Evolutionary conservation across 2,888 invertebrate genomes (phyloP).

Genomic region (Nephrotoma guestfalica): DNA sequence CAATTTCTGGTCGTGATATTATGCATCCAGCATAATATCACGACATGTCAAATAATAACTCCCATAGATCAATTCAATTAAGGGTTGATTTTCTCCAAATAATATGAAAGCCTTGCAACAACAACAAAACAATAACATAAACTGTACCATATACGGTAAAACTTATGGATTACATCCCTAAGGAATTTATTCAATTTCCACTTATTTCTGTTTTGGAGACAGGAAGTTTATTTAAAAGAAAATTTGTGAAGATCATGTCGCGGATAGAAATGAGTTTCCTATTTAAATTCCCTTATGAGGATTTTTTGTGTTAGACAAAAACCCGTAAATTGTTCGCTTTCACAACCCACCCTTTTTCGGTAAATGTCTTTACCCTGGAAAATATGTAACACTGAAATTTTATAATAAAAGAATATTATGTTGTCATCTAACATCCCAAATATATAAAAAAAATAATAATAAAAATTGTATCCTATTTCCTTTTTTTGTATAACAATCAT

Average conservation of each 20-base stretch:
- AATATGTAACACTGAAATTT: neutral
- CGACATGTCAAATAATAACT: no score
- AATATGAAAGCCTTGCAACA: no score
- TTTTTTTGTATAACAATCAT: neutral
- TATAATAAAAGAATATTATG: neutral
- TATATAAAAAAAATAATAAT: neutral
- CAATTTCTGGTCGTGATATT: no score
- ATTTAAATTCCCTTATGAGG: neutral
- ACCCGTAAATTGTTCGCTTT: no score
- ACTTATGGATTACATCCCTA: neutral
- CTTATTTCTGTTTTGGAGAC: neutral
- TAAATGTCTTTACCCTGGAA: neutral
- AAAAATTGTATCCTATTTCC: neutral
- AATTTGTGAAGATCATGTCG: neutral
- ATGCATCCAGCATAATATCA: no score
- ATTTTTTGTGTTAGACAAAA: neutral
- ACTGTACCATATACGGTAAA: neutral
- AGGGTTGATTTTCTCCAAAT: no score
- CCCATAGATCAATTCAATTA: no score
- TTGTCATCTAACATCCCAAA: neutral
- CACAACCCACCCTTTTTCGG: neutral
- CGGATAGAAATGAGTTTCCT: neutral
- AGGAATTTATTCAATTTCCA: neutral
- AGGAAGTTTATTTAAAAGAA: neutral
- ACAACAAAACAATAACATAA: neutral